Evolutionary conservation across 2,888 invertebrate genomes (phyloP).

Genomic region (Amphiduros pacificus): DNA sequence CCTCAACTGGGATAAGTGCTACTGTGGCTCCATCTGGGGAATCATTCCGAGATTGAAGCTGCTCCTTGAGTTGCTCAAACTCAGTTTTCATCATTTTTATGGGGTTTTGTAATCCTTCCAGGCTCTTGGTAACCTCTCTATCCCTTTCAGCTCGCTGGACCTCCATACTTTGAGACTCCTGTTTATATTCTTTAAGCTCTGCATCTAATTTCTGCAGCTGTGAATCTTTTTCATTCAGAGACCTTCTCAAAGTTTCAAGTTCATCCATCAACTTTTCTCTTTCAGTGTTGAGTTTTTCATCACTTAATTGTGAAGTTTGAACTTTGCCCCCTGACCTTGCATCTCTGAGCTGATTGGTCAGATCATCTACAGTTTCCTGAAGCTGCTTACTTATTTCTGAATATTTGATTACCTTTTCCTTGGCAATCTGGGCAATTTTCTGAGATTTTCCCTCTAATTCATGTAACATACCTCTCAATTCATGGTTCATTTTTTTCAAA

Average conservation of each 20-base stretch:
- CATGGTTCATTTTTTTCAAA: constrained; percentile 17
- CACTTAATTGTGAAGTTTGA: no score
- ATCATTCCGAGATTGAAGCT: neutral
- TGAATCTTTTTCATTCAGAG: constrained; percentile 9
- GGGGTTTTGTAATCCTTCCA: no score
- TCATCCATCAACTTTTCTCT: constrained; percentile 15
- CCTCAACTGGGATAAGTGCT: neutral
- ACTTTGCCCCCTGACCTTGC: no score
- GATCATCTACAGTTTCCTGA: constrained; percentile 9
- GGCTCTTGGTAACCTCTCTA: no score
- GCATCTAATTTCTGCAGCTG: constrained; percentile 12
- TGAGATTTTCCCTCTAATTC: constrained; percentile 23
- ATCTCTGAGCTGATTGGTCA: constrained; percentile 15
- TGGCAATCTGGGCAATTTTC: constrained; percentile 27
- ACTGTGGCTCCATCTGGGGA: neutral
- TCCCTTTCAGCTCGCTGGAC: no score
- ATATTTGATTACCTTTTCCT: constrained; percentile 29
- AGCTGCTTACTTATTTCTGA: constrained; percentile 20
- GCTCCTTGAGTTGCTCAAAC: no score
- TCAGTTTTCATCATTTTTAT: neutral
- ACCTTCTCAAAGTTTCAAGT: constrained; percentile 8
- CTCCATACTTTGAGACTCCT: no score
- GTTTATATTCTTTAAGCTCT: neutral
- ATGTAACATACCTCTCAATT: constrained; percentile 26
- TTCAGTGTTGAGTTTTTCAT: constrained; percentile 1